phyloP scores from a whole-genome alignment of 2,888 invertebrate species.

The Philopedon plagiatum region DNA sequence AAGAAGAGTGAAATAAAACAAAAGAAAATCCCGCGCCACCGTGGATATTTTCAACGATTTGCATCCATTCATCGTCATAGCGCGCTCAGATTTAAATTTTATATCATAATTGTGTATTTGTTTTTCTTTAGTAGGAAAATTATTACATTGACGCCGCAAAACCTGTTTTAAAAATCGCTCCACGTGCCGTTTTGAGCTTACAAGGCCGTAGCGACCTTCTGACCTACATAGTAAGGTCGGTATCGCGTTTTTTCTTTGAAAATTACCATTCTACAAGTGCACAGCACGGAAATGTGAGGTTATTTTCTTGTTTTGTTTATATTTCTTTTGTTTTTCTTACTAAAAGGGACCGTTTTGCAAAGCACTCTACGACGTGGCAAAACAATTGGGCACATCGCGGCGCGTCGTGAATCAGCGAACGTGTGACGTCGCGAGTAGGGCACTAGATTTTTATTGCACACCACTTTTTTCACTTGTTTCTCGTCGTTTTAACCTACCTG shows the following conservation, averaged over 20 bases:
- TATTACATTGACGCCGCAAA: constrained; percentile 27
- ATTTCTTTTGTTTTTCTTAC: neutral
- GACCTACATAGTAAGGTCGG: constrained; percentile 52
- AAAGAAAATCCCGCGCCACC: constrained; percentile 35
- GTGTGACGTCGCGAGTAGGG: constrained; percentile 42
- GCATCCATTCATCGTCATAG: neutral
- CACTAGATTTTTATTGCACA: constrained; percentile 40
- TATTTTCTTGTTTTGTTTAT: constrained; percentile 45
- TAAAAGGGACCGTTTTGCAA: constrained; percentile 5
- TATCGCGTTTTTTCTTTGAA: constrained; percentile 27
- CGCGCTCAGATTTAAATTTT: constrained; percentile 1
- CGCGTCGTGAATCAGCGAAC: constrained; percentile 29
- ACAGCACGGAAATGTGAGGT: constrained; percentile 44
- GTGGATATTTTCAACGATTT: neutral
- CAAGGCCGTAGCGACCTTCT: constrained; percentile 51
- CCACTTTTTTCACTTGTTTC: constrained; percentile 3
- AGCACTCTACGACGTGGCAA: constrained; percentile 40
- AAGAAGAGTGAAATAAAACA: constrained; percentile 32
- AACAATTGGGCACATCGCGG: constrained; percentile 45
- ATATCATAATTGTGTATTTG: neutral
- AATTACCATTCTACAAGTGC: constrained; percentile 41
- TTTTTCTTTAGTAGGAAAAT: constrained; percentile 6
- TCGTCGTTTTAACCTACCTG: constrained; percentile 64
- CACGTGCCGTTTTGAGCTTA: constrained; percentile 47
- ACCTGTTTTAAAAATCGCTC: constrained; percentile 36